Evolutionary conservation across 1,140 invertebrate genomes (phyloP), one percentile per base, ranked within the genome.

Genomic region (Diorhabda sublineata): DNA sequence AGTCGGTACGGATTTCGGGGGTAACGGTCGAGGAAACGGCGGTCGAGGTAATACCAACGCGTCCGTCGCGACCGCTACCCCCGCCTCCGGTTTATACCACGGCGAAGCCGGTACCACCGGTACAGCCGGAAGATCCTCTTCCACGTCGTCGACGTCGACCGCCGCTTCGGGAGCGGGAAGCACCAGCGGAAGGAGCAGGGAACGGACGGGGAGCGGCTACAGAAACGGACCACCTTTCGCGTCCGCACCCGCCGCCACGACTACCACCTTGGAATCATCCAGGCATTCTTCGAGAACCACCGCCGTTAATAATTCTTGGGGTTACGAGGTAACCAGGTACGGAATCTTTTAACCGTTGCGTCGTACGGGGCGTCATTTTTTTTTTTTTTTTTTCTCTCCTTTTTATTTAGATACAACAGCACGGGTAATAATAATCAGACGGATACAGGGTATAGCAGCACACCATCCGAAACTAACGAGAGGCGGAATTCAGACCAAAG

Each of bases 141-240:
- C 47, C 6, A 52, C 69, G 42, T 9, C 57, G 42, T 56, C 67
- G 67, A 67, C 63, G 66, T 63, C 58, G 61, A 67, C 45, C 62
- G 65, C 58, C 68, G 72, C 61, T 52, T 6, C 6, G 6, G 47
- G 6, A 43, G 7, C 26, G 45, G 42, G 56, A 64, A 64, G 64
- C 63, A 64, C 63, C 58, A 66, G 66, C 45, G 61, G 65, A 57
- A 68, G 72, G 66, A 71, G 70, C 68, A 72, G 82, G 69, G 82
- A 82, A 70, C 75, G 80, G 44, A 69, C 80, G 61, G 47, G 47
- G 4, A 52, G 47, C 47, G n/a, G 47, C 47, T 84, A 83, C 74
- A 74, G 84, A 68, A 84, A 84, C 80, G 83, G 84, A 63, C 82
- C 83, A 56, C 83, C 82, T 74, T 75, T 80, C 66, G 76, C 78